Base-by-base conservation (phyloP, 2,888 invertebrate species). In the Cancer borealis region DNA sequence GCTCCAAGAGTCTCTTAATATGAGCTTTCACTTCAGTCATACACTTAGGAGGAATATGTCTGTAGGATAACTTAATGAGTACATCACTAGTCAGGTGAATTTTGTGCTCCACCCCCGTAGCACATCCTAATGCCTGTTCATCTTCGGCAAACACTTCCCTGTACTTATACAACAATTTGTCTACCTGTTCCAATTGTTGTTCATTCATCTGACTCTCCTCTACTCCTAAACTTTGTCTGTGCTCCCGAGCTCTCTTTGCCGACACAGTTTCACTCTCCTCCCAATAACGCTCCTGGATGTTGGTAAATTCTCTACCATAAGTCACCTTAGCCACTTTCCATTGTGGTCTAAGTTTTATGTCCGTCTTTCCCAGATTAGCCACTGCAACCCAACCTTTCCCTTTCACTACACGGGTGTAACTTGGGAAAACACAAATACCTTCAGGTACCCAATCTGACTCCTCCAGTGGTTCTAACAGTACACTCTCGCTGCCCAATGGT, bases 71-170 rank as follows among this genome's bases (percentile, higher is more conserved):
- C n/a, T 45, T 49, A 49, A 89, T 89, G 45, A 54, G 89, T 17
- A 89, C 89, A 46, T 89, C 26, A 26, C 49, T 89, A n/a, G 6
- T 89, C 3, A 91, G 39, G n/a, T 91, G 91, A 39, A 91, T 91
- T 21, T 54, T n/a, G 26, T 60, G 91, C 60, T 91, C 91, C 60
- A 91, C 91, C 10, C 91, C 60, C 0, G 60, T 60, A 26, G 6
- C 60, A 91, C 30, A 12, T 17, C 60, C 91, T 39, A 91, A 91
- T 17, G 46, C 91, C 30, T 21, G 46, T 5, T 79, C 73, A 2
- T 73, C 47, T 26, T 17, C 12, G 3, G 66, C 47, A 21, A n/a
- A 39, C 73, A 73, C 39, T 12, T n/a, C 30, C 73, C 8, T 30
- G 39, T 91, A 91, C 14, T 73, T 30, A 73, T 73, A 73, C 21